phyloP scores from a whole-genome alignment of 2,797 vertebrate genomes.

The Centroberyx gerrardi region DNA sequence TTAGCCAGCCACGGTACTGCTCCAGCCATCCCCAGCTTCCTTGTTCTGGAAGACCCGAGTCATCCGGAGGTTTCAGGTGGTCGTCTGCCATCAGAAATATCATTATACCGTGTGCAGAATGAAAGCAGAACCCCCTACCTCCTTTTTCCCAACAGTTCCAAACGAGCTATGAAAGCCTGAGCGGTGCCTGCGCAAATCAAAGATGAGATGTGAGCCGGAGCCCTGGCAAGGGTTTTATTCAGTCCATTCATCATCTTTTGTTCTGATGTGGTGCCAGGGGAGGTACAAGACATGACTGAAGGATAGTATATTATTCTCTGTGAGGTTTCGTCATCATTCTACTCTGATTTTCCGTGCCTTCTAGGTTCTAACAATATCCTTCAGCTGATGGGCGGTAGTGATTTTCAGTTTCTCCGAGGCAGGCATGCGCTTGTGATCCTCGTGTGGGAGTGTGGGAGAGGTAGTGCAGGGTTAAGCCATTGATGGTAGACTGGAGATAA shows the following conservation, averaged over 20 bases:
- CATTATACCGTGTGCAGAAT: conserved; percentile 36
- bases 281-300: conserved; percentile 21
- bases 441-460: background rate
- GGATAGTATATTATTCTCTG: conserved; percentile 23
- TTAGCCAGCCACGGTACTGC: conserved; percentile 15
- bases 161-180: conserved; percentile 44
- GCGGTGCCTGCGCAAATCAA: conserved; percentile 37
- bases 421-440: background rate
- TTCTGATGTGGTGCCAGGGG: conserved; percentile 15
- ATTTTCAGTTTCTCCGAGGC: background rate
- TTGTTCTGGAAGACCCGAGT: conserved; percentile 39
- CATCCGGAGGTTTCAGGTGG: conserved; percentile 25
- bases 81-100: conserved; percentile 43
- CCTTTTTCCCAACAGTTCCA: conserved; percentile 33
- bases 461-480: conserved; percentile 7
- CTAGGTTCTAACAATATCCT: background rate
- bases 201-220: conserved; percentile 22
- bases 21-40: conserved; percentile 25
- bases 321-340: conserved; percentile 21
- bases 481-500: background rate
- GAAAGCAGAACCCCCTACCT: background rate
- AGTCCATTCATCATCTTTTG: conserved; percentile 45
- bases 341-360: conserved; percentile 2
- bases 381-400: conserved; percentile 1
- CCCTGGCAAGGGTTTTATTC: conserved; percentile 27